Evolutionary conservation across 2,888 invertebrate genomes (phyloP).

Genomic region (Sturmia bella): DNA sequence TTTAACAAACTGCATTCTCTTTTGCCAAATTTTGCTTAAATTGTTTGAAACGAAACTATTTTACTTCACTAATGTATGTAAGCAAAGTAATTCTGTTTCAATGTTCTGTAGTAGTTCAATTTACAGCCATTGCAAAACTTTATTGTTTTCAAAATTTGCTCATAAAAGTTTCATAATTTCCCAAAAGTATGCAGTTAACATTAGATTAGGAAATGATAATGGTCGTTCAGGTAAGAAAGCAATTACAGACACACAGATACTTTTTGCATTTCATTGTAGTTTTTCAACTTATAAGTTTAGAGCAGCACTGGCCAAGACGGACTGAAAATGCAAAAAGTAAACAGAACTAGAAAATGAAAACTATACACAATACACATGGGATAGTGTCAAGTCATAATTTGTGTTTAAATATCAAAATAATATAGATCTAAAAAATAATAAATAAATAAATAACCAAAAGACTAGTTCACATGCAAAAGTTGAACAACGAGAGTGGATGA

Average conservation of each 20-base stretch:
- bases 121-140: constrained; percentile 49
- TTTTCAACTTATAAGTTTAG: constrained; percentile 20
- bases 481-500: constrained; percentile 17
- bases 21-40: not conserved
- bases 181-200: constrained; percentile 79
- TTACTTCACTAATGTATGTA: not conserved
- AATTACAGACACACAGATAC: constrained; percentile 32
- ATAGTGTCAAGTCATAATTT: constrained; percentile 67
- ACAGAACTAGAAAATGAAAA: constrained; percentile 46
- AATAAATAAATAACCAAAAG: constrained; percentile 43
- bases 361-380: constrained; percentile 69
- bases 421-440: constrained; percentile 16
- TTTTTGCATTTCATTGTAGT: constrained; percentile 21
- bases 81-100: constrained; percentile 76
- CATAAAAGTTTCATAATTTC: constrained; percentile 78
- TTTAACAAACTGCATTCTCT: too few relatives aligned
- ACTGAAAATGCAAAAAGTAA: constrained; percentile 24
- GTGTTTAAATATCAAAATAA: constrained; percentile 45
- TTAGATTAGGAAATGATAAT: constrained; percentile 63
- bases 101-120: constrained; percentile 74
- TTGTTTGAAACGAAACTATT: not conserved
- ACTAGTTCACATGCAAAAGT: constrained; percentile 12
- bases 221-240: constrained; percentile 49
- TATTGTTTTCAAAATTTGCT: constrained; percentile 73
- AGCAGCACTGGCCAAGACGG: not conserved